Evolutionary conservation across 2,888 invertebrate species (phyloP), one percentile per base, ranked within the genome.

Genomic region (Himalopsyche anomala): DNA sequence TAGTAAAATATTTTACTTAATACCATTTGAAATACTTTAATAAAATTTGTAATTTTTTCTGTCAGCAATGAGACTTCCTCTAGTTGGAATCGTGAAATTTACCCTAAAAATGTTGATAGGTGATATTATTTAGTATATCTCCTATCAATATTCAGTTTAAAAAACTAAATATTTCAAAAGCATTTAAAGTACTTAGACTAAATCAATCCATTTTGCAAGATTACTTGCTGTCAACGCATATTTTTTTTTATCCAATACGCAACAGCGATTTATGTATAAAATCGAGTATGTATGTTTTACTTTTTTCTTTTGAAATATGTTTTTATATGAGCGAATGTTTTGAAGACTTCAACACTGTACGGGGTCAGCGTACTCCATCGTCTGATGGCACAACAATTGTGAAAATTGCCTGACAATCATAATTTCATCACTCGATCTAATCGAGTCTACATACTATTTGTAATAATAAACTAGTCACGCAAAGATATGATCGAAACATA

Each of bases 281-380:
- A 19, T 5, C 62, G 62, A 62, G 19, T 62, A 8, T 19, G 19
- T 62, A 8, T 19, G 62, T 62, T 19, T 62, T 62, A 19, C 62
- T 19, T 19, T 62, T 62, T 62, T 19, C 8, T 8, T 6, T 62
- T 62, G 62, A 62, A 62, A 19, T 19, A 11, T 62, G 0, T 28
- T 19, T 28, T 62, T 62, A 19, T 62, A 11, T 62, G 0, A 28
- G 51, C 19, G 4, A 42, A 42, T 19, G 51, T 81, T 81, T 82
- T 56, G 40, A 81, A 45, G 81, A 62, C 80, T 81, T 56, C 19
- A 45, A 81, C 40, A 81, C 80, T 6, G 42, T 19, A 81, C 42
- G 62, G 62, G 84, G 81, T 84, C 81, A 84, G 40, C 81, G 84
- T 81, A 84, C 84, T 84, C 80, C 28, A 54, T 84, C 36, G 79